Conservation (phyloP, 2,888 invertebrate genomes). For the Electrophaes corylata region DNA sequence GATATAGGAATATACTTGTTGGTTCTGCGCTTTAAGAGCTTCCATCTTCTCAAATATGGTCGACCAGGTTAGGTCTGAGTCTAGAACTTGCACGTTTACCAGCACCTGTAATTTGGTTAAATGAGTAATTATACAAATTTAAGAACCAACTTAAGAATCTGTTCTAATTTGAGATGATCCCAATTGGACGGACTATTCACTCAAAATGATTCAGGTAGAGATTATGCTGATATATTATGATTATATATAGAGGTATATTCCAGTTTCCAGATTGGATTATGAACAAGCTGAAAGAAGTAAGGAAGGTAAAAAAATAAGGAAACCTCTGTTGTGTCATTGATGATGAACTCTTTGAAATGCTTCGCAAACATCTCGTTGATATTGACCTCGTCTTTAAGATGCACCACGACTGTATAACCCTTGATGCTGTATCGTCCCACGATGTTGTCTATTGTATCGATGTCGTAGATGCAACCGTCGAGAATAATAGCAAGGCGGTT, state of each 20-base stretch:
- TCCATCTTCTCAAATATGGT: constrained; percentile 67
- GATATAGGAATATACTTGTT: constrained; percentile 67
- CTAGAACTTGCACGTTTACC: constrained; percentile 69
- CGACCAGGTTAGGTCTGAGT: constrained; percentile 55
- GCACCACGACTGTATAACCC: constrained; percentile 71
- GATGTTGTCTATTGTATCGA: constrained; percentile 62
- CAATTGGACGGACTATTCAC: too few species aligned
- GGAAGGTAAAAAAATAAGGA: background rate
- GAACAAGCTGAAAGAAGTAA: too few species aligned
- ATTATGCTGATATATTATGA: too few species aligned
- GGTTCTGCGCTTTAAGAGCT: constrained; percentile 49
- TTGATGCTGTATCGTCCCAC: constrained; percentile 59
- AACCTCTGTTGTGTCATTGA: constrained; percentile 69
- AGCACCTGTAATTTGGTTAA: constrained; percentile 58
- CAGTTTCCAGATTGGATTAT: too few species aligned
- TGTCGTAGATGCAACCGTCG: constrained; percentile 64
- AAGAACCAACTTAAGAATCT: too few species aligned
- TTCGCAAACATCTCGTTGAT: constrained; percentile 52
- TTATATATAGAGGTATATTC: too few species aligned
- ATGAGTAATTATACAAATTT: too few species aligned
- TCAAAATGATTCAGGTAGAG: too few species aligned
- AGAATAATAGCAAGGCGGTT: constrained; percentile 62
- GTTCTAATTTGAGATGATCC: too few species aligned
- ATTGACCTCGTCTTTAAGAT: constrained; percentile 66
- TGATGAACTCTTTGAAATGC: constrained; percentile 54